Evolutionary conservation across 1,140 invertebrate species (phyloP).

Genomic region (Semibalanus balanoides): DNA sequence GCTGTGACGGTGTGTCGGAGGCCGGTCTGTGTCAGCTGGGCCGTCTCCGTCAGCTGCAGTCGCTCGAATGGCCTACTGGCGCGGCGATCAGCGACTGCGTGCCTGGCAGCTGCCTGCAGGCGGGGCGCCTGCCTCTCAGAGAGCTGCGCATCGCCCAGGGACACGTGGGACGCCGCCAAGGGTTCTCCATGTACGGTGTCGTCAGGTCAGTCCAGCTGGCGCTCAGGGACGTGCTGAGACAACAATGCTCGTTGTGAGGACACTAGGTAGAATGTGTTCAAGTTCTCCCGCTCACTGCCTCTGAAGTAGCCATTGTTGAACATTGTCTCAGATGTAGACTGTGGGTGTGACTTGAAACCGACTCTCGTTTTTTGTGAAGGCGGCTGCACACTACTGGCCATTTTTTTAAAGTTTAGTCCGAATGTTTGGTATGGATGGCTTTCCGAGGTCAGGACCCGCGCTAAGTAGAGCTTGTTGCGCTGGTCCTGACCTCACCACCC

Average conservation of each 20-base stretch:
- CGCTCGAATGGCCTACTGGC: neutral
- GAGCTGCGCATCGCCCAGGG: neutral
- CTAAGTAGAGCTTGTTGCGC: too few species aligned
- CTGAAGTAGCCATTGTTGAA: neutral
- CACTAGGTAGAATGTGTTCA: neutral
- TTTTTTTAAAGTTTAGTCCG: too few species aligned
- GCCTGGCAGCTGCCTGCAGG: neutral
- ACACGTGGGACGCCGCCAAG: neutral
- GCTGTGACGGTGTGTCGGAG: neutral
- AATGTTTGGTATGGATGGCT: too few species aligned
- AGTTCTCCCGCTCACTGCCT: too few species aligned
- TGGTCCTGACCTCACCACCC: too few species aligned
- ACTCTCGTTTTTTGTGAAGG: too few species aligned
- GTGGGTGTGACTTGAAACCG: too few species aligned
- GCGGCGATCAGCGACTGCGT: neutral
- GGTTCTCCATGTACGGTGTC: neutral
- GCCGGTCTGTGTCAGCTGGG: neutral
- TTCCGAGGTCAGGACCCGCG: too few species aligned
- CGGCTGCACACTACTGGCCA: too few species aligned
- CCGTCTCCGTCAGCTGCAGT: neutral
- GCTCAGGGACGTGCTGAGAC: too few species aligned
- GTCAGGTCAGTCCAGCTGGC: neutral
- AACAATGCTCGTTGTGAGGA: too few species aligned
- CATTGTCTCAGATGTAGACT: neutral
- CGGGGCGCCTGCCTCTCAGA: neutral